These are phyloP conservation scores for Fregata magnificens DNA, from an alignment of 2,113 vertebrate genomes.

Conservation along the genomic window DNA sequence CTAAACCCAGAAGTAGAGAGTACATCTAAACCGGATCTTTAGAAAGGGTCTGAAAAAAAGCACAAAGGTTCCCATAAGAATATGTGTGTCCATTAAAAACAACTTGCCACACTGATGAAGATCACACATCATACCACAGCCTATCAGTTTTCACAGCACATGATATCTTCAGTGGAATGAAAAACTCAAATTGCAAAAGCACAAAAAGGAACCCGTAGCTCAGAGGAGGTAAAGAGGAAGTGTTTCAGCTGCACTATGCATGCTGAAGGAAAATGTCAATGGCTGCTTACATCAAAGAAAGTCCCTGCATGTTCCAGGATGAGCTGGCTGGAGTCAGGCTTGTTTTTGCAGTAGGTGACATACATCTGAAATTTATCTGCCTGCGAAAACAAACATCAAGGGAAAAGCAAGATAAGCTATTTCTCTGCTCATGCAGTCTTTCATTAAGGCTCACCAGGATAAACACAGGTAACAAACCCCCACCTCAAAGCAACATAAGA, in stretches of 20 bases:
- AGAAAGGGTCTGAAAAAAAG: neutral
- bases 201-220: neutral
- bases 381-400: conserved; percentile 76
- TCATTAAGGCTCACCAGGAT: neutral
- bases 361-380: conserved; percentile 99
- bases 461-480: neutral
- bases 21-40: neutral
- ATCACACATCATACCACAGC: neutral
- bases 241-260: neutral
- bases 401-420: conserved; percentile 14
- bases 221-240: neutral
- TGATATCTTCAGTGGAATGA: neutral
- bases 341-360: conserved; percentile 99
- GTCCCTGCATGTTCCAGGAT: conserved; percentile 93
- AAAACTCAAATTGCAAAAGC: neutral
- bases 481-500: neutral
- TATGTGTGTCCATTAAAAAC: neutral
- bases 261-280: neutral
- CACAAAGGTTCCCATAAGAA: neutral
- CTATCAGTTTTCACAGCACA: neutral
- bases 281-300: conserved; percentile 94
- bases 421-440: neutral
- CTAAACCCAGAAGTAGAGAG: neutral
- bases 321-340: conserved; percentile 97
- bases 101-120: neutral